phyloP scores from a whole-genome alignment of 2,888 invertebrate genomes.

The Coelopa pilipes region DNA sequence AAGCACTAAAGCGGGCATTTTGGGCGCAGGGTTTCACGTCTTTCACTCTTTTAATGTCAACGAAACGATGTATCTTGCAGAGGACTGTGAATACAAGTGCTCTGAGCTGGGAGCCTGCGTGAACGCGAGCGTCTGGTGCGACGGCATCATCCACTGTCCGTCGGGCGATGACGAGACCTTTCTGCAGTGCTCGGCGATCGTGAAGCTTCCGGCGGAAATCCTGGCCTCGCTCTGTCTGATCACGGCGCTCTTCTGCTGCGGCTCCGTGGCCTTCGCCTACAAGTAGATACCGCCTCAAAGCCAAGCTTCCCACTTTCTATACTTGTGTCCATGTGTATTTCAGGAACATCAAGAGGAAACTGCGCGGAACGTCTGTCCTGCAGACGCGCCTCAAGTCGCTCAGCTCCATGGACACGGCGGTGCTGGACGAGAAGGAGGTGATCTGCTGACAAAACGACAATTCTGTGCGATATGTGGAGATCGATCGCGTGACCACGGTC shows the following conservation, averaged over 20 bases:
- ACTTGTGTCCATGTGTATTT: constrained; percentile 14
- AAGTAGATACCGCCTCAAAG: constrained; percentile 64
- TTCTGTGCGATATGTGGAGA: constrained; percentile 92
- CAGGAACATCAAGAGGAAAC: constrained; percentile 71
- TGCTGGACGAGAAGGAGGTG: constrained; percentile 87
- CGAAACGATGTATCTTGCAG: constrained; percentile 60
- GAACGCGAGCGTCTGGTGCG: constrained; percentile 82
- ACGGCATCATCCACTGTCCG: constrained; percentile 81
- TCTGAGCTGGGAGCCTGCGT: constrained; percentile 85
- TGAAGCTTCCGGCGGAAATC: constrained; percentile 81
- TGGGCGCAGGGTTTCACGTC: no score
- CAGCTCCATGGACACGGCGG: constrained; percentile 79
- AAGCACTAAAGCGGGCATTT: no score
- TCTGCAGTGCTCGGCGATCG: constrained; percentile 80
- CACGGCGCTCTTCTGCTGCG: constrained; percentile 67
- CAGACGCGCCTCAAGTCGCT: constrained; percentile 84
- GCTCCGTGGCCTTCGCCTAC: constrained; percentile 68
- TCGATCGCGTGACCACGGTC: constrained; percentile 90
- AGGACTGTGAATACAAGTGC: constrained; percentile 81
- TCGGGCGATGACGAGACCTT: constrained; percentile 83
- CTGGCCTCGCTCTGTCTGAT: constrained; percentile 71
- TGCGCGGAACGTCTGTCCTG: constrained; percentile 79
- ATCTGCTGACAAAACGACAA: constrained; percentile 97
- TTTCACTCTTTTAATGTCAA: no score
- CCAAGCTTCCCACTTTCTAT: not conserved